Evolutionary conservation across 2,888 invertebrate genomes (phyloP).

Genomic region (Cryptus armator): DNA sequence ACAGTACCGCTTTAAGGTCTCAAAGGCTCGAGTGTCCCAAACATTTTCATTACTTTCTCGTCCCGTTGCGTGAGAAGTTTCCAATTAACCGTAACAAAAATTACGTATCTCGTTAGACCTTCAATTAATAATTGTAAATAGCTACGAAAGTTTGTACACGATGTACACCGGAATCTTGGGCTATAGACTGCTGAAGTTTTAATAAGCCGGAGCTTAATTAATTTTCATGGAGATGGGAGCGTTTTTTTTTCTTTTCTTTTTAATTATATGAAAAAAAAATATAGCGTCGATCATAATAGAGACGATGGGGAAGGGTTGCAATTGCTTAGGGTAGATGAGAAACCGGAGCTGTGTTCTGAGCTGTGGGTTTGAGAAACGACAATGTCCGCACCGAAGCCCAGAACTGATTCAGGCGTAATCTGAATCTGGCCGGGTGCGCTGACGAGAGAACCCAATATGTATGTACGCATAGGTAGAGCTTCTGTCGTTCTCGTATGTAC

Average conservation of each 20-base stretch:
- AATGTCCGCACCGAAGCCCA: constrained; percentile 38
- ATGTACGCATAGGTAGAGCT: background rate
- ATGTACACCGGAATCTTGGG: constrained; percentile 2
- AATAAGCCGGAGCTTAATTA: constrained; percentile 53
- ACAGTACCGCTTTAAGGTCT: background rate
- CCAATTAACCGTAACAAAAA: background rate
- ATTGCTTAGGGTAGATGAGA: constrained; percentile 2
- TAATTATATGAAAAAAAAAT: background rate
- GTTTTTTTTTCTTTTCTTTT: constrained; percentile 23
- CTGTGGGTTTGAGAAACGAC: constrained; percentile 31
- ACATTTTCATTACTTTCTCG: background rate
- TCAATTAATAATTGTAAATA: constrained; percentile 29
- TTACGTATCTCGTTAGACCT: constrained; percentile 19
- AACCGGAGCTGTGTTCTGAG: background rate
- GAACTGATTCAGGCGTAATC: constrained; percentile 54
- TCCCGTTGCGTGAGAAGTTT: background rate
- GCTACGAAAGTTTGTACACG: background rate
- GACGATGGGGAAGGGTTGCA: background rate
- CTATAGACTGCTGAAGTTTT: constrained; percentile 39
- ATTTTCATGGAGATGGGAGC: constrained; percentile 16
- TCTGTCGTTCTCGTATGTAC: constrained; percentile 25
- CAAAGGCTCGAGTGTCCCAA: background rate
- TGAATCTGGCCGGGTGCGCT: constrained; percentile 43
- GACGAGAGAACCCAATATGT: background rate
- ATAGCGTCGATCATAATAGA: constrained; percentile 5